Evolutionary conservation across 92 coral and sea anemone species (phyloP), one percentile per base, ranked within the genome.

Genomic region (Pocillopora meandrina): DNA sequence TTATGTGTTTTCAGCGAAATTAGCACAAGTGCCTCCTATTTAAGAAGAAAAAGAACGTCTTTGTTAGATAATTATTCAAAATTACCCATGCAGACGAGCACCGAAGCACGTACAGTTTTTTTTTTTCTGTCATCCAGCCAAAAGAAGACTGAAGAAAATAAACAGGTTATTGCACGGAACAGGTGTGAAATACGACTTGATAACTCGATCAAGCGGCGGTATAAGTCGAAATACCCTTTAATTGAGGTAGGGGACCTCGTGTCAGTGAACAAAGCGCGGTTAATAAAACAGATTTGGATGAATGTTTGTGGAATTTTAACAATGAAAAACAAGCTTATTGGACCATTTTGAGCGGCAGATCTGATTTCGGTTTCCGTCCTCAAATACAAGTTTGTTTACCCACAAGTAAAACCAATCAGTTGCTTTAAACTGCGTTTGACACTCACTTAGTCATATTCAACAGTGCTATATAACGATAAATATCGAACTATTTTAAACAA

Each of bases 191-290:
- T 16, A 56, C 12, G 75, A 12, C 33, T 26, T 47, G 35, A 55
- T 56, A 16, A 21, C 26, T 47, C 26, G 61, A 17, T 19, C 56
- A 12, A 49, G 15, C 31, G 72, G 7, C 62, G 60, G 23, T 14
- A 23, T 17, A 5, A 10, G 69, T 0, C 5, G 17, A 31, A 16
- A 34, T 80, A 8, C 31, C 34, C 60, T 69, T 56, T 33, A 26
- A 26, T 26, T 0, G 65, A 62, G 47, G 67, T 33, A 2, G 72
- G 36, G 36, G 23, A 80, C 84, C 66, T 68, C 75, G 84, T 80
- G 84, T 67, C 17, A 56, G 9, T 0, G 61, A 67, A 80, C 75
- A 80, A 80, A 80, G 84, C 84, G 33, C 20, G 74, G 9, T 68
- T 5, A 68, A 68, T 35, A 59, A 61, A 9, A 67, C 68, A 56